Evolutionary conservation across 2,113 vertebrate genomes (phyloP).

Genomic region (Onychostruthus taczanowskii): DNA sequence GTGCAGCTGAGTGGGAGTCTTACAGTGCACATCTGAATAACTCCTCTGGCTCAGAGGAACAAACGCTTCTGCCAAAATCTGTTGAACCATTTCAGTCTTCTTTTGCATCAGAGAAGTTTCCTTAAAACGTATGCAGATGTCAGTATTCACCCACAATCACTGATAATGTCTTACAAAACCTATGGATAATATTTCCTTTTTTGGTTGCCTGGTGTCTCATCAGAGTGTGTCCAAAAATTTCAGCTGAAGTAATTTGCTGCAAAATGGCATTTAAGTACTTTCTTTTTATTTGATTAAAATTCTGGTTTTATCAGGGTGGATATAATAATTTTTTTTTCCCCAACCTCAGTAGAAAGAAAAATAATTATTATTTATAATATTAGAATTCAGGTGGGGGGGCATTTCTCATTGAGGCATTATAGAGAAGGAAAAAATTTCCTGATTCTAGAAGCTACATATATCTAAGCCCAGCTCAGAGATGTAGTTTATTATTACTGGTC

Average conservation of each 20-base stretch:
- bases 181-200: background rate
- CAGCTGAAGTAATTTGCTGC: background rate
- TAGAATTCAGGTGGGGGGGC: background rate
- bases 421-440: background rate
- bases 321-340: background rate
- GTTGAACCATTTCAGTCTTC: background rate
- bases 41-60: background rate
- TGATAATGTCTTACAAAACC: background rate
- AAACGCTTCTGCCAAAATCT: background rate
- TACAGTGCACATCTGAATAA: background rate
- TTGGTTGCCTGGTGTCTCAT: background rate
- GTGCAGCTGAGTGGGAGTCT: background rate
- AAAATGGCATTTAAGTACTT: background rate
- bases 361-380: background rate
- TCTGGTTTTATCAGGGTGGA: background rate
- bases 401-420: background rate
- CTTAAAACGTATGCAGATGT: background rate
- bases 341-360: background rate
- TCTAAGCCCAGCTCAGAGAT: background rate
- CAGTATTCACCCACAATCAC: background rate
- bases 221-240: background rate
- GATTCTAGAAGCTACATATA: background rate
- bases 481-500: background rate
- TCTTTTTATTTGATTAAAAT: background rate
- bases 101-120: slow-evolving; percentile 3